These are phyloP conservation scores for Liopterus haemorrhoidalis DNA, from an alignment of 2,888 invertebrate genomes.

Conservation along the genomic window DNA sequence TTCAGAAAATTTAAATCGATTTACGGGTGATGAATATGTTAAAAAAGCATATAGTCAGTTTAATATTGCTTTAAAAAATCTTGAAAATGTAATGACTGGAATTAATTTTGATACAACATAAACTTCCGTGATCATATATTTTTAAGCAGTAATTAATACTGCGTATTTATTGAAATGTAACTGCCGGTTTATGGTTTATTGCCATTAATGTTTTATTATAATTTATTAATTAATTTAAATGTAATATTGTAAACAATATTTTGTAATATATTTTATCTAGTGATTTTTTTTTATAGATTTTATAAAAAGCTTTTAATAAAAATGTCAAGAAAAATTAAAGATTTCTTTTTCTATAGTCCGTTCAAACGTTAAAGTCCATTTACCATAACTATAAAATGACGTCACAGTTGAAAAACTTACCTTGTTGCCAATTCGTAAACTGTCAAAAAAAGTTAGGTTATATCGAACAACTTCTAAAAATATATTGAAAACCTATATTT, in stretches of 20 bases:
- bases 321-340: background rate
- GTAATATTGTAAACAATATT: background rate
- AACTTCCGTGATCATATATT: too few relatives aligned
- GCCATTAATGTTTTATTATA: conserved; percentile 17
- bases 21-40: conserved; percentile 39
- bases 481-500: too few relatives aligned
- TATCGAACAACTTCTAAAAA: too few relatives aligned
- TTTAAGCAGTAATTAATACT: conserved; percentile 20
- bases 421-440: too few relatives aligned
- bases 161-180: conserved; percentile 21
- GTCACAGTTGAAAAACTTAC: too few relatives aligned
- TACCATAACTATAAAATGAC: too few relatives aligned
- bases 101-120: too few relatives aligned
- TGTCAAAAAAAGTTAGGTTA: too few relatives aligned
- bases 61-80: conserved; percentile 42
- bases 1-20: conserved; percentile 38
- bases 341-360: too few relatives aligned
- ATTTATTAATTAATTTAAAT: conserved; percentile 19
- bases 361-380: too few relatives aligned
- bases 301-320: background rate
- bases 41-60: conserved; percentile 42
- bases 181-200: conserved; percentile 8
- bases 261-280: background rate
- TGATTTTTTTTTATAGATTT: background rate
- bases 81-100: conserved; percentile 42